Conservation (phyloP, 2,888 invertebrate species). For the Conus canariensis region DNA sequence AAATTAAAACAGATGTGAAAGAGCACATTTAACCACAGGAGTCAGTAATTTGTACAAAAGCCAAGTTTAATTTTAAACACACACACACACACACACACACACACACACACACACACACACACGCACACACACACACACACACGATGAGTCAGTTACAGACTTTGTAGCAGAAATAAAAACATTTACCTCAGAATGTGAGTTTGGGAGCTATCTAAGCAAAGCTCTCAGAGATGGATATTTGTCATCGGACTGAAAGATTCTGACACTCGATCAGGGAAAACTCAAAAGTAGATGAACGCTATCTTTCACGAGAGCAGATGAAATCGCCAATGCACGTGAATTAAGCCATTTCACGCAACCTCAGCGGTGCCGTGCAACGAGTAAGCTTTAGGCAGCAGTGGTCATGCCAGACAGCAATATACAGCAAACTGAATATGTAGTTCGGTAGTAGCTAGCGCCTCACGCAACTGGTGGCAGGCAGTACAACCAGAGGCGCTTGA, state of each 20-base stretch:
- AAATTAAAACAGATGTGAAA: not conserved
- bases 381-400: no score
- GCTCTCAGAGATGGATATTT: not conserved
- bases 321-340: not conserved
- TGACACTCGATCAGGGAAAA: not conserved
- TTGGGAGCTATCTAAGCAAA: not conserved
- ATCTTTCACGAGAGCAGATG: not conserved
- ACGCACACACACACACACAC: not conserved
- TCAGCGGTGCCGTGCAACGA: not conserved
- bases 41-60: not conserved
- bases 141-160: not conserved
- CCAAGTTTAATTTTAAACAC: not conserved
- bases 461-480: no score
- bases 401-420: no score
- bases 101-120: not conserved
- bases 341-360: not conserved
- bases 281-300: not conserved
- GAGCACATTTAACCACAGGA: not conserved
- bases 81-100: not conserved
- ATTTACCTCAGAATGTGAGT: not conserved
- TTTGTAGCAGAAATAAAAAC: not conserved
- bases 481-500: not conserved
- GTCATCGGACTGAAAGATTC: not conserved
- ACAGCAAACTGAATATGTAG: no score
- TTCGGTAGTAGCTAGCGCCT: no score